Evolutionary conservation across 2,113 vertebrate species (phyloP), one percentile per base, ranked within the genome.

Genomic region (Bombycilla garrulus): DNA sequence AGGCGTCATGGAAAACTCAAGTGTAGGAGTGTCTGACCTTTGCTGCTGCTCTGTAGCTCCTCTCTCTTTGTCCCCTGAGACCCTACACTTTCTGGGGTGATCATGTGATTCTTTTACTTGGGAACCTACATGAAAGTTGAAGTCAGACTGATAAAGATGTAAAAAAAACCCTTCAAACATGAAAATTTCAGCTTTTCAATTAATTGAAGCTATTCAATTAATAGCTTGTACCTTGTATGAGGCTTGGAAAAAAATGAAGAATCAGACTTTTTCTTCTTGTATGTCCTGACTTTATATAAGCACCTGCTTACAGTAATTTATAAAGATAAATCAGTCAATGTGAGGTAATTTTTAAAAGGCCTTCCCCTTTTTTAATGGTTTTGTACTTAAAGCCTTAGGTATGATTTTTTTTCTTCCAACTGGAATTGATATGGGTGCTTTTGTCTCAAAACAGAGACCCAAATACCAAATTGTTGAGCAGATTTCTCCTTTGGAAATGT

Each of bases 401-500:
- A 54, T 57, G 50, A 61, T 35, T 60, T 65, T 47, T 62, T 73
- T 73, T 69, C 28, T 33, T 19, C 42, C 38, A 44, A 7, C 53
- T 42, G 22, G 45, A n/a, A 33, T 78, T 17, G 22, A 66, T 70
- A 51, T 26, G 51, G 53, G 51, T 67, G n/a, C 40, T 69, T 92
- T 81, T 93, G 51, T 67, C 60, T 90, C 51, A 44, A 82, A 93
- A 74, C 53, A 92, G 81, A 77, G 71, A 81, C 72, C 60, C 15
- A n/a, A 94, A 58, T 80, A 86, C 38, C 81, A 96, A 94, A 93
- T 54, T 90, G 58, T 66, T 62, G 90, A 91, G 80, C 79, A 88
- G 74, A 90, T 93, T 94, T 92, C 58, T 90, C 35, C 44, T 88
- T 91, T 81, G 74, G 80, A 93, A 94, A 92, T 76, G 86, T 65